phyloP scores from a whole-genome alignment of 2,888 invertebrate species.

The Syrista parreyssii region DNA sequence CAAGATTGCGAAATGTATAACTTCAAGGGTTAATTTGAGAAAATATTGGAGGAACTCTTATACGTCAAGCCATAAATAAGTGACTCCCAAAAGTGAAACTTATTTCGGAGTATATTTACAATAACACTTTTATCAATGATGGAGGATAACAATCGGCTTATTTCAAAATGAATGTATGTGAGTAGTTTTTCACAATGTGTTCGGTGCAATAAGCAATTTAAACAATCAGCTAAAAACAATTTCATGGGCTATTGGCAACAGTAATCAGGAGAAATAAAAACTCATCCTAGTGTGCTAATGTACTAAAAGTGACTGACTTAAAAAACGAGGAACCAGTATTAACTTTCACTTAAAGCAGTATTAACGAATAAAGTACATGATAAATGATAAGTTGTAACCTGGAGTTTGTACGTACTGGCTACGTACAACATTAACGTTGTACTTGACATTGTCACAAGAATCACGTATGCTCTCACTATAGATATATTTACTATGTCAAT shows the following conservation, averaged over 20 bases:
- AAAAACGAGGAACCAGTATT: neutral
- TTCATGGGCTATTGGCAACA: neutral
- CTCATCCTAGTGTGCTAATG: neutral
- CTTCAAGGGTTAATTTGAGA: neutral
- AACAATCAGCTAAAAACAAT: neutral
- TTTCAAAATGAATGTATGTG: neutral
- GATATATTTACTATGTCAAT: neutral
- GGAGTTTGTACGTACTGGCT: neutral
- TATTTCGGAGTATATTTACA: neutral
- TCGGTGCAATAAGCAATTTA: neutral
- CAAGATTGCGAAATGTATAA: neutral
- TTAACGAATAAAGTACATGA: neutral
- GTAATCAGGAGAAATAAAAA: neutral
- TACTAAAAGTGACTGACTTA: neutral
- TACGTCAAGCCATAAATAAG: neutral
- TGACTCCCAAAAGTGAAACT: neutral
- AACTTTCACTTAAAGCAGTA: neutral
- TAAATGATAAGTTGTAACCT: neutral
- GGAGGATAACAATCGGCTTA: neutral
- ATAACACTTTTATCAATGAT: neutral
- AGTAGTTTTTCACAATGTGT: neutral
- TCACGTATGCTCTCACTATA: neutral
- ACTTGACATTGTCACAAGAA: neutral
- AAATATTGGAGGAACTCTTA: neutral
- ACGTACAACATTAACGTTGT: neutral